Evolutionary conservation across 2,113 vertebrate species (phyloP).

Genomic region (Phyllostomus discolor): DNA sequence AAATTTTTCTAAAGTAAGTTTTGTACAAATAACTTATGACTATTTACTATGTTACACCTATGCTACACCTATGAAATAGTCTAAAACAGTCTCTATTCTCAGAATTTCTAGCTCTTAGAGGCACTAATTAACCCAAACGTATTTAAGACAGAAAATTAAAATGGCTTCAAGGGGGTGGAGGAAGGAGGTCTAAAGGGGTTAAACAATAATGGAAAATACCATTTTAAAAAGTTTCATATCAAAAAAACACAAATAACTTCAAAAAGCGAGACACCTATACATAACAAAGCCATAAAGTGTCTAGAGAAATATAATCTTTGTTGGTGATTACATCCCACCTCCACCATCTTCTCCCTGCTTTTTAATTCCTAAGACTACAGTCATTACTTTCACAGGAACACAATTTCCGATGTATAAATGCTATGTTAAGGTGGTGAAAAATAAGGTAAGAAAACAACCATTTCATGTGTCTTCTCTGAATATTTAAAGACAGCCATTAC

Average conservation of each 20-base stretch:
- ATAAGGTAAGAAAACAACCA: not conserved
- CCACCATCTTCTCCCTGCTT: not conserved
- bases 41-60: not conserved
- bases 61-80: not conserved
- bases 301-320: not conserved
- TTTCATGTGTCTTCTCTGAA: not conserved
- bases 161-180: not conserved
- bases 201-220: no score
- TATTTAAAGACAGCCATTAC: not conserved
- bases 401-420: not conserved
- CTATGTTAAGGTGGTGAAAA: not conserved
- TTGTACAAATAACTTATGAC: not conserved
- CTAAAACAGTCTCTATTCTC: not conserved
- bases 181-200: no score
- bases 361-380: not conserved
- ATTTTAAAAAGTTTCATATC: no score
- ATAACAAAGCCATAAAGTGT: not conserved
- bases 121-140: not conserved
- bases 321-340: not conserved
- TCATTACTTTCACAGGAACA: not conserved
- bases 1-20: not conserved
- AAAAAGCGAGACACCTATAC: not conserved
- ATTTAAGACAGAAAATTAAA: not conserved
- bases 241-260: not conserved
- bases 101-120: not conserved